Conservation (phyloP, 1,140 invertebrate genomes). For the Neoseiulus cucumeris region DNA sequence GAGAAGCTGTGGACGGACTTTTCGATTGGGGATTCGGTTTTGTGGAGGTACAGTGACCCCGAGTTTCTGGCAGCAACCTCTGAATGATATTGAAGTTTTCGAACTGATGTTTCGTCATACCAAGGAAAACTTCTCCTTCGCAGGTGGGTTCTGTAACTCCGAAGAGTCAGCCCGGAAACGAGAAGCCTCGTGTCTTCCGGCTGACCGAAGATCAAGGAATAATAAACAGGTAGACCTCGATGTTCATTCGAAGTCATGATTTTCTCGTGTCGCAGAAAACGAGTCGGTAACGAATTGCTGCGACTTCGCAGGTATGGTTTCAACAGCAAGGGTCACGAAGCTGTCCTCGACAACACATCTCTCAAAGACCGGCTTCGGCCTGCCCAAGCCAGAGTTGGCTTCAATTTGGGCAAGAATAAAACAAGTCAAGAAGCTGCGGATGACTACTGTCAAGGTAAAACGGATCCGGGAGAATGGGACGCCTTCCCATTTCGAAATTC, state of each 20-base stretch:
- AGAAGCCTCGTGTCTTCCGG: slow-evolving; percentile 74
- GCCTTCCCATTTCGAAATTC: no score
- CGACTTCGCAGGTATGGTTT: slow-evolving; percentile 51
- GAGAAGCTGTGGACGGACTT: slow-evolving; percentile 62
- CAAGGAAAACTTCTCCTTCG: not conserved
- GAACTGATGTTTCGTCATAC: no score
- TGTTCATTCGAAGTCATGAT: not conserved
- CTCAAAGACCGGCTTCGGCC: not conserved
- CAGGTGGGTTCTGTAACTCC: slow-evolving; percentile 70
- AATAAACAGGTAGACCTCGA: slow-evolving; percentile 50
- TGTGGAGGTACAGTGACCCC: slow-evolving; percentile 56
- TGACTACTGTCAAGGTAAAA: slow-evolving; percentile 43
- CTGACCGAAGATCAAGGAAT: slow-evolving; percentile 62
- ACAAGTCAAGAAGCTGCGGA: slow-evolving; percentile 42
- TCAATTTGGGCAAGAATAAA: slow-evolving; percentile 95
- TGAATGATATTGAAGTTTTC: no score
- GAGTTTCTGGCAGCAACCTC: not conserved
- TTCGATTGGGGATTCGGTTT: slow-evolving; percentile 75
- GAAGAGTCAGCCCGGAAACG: slow-evolving; percentile 69
- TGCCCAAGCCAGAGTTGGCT: slow-evolving; percentile 37
- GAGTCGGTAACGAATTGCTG: no score
- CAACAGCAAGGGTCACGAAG: slow-evolving; percentile 76
- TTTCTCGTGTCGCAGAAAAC: no score
- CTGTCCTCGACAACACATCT: slow-evolving; percentile 40
- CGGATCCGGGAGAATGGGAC: no score